Conservation (phyloP, 2,113 vertebrate genomes). For the Panthera leo region DNA sequence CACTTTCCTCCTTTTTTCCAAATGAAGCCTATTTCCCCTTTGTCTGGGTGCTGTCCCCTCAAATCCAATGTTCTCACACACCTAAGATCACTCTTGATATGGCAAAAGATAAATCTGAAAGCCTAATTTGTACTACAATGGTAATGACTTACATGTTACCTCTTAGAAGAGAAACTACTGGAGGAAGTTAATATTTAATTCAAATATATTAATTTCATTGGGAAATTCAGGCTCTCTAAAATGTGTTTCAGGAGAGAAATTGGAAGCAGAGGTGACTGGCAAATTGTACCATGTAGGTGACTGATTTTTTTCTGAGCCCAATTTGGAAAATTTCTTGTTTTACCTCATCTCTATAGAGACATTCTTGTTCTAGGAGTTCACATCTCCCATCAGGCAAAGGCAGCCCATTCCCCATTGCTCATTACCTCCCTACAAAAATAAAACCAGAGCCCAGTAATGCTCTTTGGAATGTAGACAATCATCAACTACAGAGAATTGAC, state of each 20-base stretch:
- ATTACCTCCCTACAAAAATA: background rate
- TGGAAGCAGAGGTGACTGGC: background rate
- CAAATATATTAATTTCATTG: background rate
- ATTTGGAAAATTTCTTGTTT: conserved; percentile 6
- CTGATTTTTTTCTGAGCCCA: background rate
- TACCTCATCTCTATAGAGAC: background rate
- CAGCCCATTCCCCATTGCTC: background rate
- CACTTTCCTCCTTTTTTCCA: background rate
- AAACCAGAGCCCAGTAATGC: background rate
- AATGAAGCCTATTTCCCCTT: background rate
- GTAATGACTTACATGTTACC: background rate
- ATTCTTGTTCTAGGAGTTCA: background rate
- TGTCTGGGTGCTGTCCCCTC: background rate
- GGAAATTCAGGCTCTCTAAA: background rate
- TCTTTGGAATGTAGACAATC: background rate
- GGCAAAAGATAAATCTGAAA: background rate
- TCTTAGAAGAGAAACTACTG: conserved; percentile 41
- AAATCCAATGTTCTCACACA: background rate
- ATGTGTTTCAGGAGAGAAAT: background rate
- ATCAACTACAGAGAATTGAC: background rate
- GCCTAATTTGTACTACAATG: background rate
- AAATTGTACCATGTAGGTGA: background rate
- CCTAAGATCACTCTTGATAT: background rate
- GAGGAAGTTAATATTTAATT: conserved; percentile 40
- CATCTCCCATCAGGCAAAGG: background rate